A percentile compares a stretch with the other conserved stretches of the same genome.
phyloP scores from a whole-genome alignment of 2,888 invertebrate species.

The Gonocerus acuteangulatus region DNA sequence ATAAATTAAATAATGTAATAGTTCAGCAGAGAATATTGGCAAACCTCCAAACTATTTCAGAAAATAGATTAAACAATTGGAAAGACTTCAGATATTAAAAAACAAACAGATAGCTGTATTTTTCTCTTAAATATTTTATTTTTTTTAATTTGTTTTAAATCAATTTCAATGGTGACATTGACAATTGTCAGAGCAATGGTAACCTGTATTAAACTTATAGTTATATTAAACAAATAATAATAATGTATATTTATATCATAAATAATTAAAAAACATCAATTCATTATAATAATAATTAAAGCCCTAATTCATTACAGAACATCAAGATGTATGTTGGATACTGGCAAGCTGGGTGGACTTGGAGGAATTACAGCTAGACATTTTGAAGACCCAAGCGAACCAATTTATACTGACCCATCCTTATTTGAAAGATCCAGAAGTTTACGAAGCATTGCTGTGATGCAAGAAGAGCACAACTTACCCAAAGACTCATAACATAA shows the following conservation, averaged over 20 bases:
- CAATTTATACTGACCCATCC: constrained; percentile 87
- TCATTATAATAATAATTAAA: too few species aligned
- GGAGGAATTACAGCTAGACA: constrained; percentile 21
- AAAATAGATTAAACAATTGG: too few species aligned
- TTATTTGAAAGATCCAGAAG: constrained; percentile 78
- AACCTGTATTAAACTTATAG: too few species aligned
- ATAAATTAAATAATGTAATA: too few species aligned
- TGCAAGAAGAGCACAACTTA: constrained; percentile 37
- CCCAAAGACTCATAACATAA: constrained; percentile 31
- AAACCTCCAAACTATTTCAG: too few species aligned
- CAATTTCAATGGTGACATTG: too few species aligned
- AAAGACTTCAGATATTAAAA: too few species aligned
- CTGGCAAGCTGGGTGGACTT: constrained; percentile 11
- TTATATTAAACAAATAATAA: not conserved
- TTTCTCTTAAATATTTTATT: too few species aligned
- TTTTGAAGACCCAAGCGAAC: constrained; percentile 81
- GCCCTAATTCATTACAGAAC: constrained; percentile 12
- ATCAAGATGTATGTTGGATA: constrained; percentile 32
- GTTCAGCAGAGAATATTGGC: too few species aligned
- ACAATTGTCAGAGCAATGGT: too few species aligned
- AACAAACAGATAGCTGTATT: too few species aligned
- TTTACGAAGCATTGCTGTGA: constrained; percentile 45
- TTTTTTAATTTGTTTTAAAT: too few species aligned
- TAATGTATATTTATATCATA: not conserved
- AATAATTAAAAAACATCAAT: constrained; percentile 12